Percentiles rank a stretch among this genome's conserved stretches.
These are phyloP conservation scores for Aphidius colemani DNA, from an alignment of 2,888 invertebrate species.

Conservation along the genomic window DNA sequence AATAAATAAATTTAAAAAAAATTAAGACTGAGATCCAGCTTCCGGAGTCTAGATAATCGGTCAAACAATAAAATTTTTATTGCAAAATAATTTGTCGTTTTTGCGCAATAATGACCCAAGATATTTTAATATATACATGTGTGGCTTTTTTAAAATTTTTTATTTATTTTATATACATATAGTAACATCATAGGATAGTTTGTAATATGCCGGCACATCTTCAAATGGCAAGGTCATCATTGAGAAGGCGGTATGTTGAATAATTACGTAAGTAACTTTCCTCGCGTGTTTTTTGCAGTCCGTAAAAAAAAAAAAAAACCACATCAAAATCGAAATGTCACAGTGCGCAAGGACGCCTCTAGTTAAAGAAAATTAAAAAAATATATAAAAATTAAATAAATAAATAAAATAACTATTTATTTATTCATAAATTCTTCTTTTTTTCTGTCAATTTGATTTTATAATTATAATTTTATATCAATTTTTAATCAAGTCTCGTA, in stretches of 20 bases:
- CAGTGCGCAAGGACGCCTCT: conserved; percentile 33
- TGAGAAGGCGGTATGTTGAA: conserved; percentile 31
- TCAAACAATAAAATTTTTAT: background rate
- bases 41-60: conserved; percentile 6
- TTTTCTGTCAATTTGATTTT: too few relatives aligned
- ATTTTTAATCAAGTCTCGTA: background rate
- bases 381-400: too few relatives aligned
- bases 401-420: too few relatives aligned
- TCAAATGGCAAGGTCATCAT: conserved; percentile 55
- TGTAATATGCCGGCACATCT: conserved; percentile 42
- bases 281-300: conserved; percentile 24
- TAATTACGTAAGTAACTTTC: conserved; percentile 35
- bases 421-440: too few relatives aligned
- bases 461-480: background rate
- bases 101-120: background rate
- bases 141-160: background rate
- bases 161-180: background rate
- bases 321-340: conserved; percentile 33
- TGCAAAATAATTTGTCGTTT: background rate
- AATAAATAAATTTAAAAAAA: conserved; percentile 1
- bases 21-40: conserved; percentile 15
- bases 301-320: conserved; percentile 14
- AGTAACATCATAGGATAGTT: background rate
- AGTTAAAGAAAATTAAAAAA: background rate
- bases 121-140: background rate